These are phyloP conservation scores for Peribatodes rhomboidaria DNA, from an alignment of 2,888 invertebrate species.

Conservation along the genomic window DNA sequence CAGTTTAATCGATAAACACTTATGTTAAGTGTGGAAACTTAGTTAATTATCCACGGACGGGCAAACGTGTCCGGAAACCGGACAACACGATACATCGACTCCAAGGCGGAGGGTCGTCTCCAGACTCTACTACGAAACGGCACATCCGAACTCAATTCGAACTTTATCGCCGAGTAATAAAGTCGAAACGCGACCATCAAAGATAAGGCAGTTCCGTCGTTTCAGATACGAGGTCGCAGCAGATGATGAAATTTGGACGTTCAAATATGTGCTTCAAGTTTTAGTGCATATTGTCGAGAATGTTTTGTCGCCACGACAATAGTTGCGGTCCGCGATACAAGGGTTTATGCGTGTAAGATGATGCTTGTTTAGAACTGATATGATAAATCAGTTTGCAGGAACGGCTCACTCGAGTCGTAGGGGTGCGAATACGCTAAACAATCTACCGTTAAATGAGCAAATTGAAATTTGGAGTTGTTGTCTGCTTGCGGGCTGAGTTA, in stretches of 20 bases:
- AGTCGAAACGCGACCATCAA: constrained; percentile 49
- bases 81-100: constrained; percentile 79
- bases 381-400: constrained; percentile 85
- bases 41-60: constrained; percentile 75
- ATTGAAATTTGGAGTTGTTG: constrained; percentile 71
- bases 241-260: constrained; percentile 70
- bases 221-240: constrained; percentile 51
- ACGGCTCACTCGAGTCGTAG: constrained; percentile 78
- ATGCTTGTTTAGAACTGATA: constrained; percentile 85
- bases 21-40: constrained; percentile 69
- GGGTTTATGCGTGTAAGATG: constrained; percentile 86
- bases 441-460: constrained; percentile 78
- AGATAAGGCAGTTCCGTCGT: constrained; percentile 52
- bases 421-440: constrained; percentile 71
- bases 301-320: constrained; percentile 64
- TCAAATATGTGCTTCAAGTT: constrained; percentile 79
- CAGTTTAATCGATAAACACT: constrained; percentile 51
- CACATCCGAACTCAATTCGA: constrained; percentile 47
- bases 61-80: constrained; percentile 81
- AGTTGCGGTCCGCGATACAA: constrained; percentile 71
- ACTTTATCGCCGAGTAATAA: constrained; percentile 53
- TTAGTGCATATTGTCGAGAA: constrained; percentile 77
- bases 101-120: constrained; percentile 74
- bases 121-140: constrained; percentile 60
- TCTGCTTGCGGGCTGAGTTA: constrained; percentile 46